Base-by-base conservation (phyloP, 1,140 invertebrate species). In the Sogatella furcifera region DNA sequence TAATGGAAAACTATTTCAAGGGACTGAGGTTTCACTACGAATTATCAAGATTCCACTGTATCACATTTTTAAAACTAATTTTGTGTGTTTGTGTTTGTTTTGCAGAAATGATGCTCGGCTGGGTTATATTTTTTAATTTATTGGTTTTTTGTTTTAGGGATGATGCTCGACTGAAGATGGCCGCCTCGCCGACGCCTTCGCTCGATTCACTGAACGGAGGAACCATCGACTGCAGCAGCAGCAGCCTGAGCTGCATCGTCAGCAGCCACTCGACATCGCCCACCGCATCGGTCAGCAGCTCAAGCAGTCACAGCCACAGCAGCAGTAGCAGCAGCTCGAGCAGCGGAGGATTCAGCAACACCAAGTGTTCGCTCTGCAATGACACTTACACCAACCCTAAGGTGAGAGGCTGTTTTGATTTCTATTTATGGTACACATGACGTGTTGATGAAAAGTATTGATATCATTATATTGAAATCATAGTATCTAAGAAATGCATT, bases 171-270 rank as follows among this genome's bases (percentile, higher is more conserved):
- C 74, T 84, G 80, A 84, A 83, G 75, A 84, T 85, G 83, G 83
- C 84, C 76, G 6, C 46, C 11, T 89, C 86, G 72, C 86, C 86
- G 72, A 92, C 90, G 78, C 88, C 89, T 73, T 92, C 90, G 76
- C 79, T 92, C 79, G 89, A 92, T 82, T 92, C 89, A 77, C 78
- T 89, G 76, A 83, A 83, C 71, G 88, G 89, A 83, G 87, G 86
- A 88, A 72, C 80, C 75, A 78, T 79, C 74, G 80, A 81, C 72
- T 49, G 76, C 75, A 53, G 69, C 77, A 55, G 74, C 76, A 38
- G 34, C 59, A 78, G 55, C 31, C 31, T 31, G 10, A 31, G 31
- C 31, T 10, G 10, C 34, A 64, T 63, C 46, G 74, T 85, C 69
- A 82, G 79, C 68, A 79, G 84, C 69, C 89, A 87, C 59, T 88